A percentile compares a stretch with the other conserved stretches of the same genome.
Conservation (phyloP, 2,113 vertebrate species). For the Paramormyrops kingsleyae region DNA sequence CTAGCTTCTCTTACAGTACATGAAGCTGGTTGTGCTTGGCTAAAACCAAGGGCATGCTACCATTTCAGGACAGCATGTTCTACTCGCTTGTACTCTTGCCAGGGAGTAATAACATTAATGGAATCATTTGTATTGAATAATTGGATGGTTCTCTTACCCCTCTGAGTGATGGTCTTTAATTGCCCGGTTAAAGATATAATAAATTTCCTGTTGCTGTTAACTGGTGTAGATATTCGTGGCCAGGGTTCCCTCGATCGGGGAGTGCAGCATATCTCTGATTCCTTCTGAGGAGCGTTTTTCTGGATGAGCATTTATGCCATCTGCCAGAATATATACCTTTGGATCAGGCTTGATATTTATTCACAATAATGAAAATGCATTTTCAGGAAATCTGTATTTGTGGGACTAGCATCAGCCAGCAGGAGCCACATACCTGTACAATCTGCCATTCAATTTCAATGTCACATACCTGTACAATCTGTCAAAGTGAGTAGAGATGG, state of each 20-base stretch:
- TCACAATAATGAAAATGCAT: background rate
- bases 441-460: no score
- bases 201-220: slow-evolving; percentile 62
- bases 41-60: slow-evolving; percentile 6
- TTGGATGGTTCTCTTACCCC: slow-evolving; percentile 51
- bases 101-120: slow-evolving; percentile 68
- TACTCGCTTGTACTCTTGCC: slow-evolving; percentile 51
- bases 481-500: background rate
- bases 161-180: slow-evolving; percentile 71
- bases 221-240: slow-evolving; percentile 45
- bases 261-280: background rate
- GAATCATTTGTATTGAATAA: slow-evolving; percentile 59
- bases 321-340: background rate
- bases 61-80: background rate
- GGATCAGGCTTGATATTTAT: background rate
- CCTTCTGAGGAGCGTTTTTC: background rate
- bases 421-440: background rate
- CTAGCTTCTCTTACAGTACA: background rate
- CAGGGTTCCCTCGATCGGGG: background rate
- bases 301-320: background rate
- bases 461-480: background rate
- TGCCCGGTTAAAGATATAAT: slow-evolving; percentile 62
- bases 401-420: background rate
- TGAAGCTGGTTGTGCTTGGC: background rate
- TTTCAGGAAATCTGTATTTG: background rate